Evolutionary conservation across 2,888 invertebrate species (phyloP), one percentile per base, ranked within the genome.

Genomic region (Leucophenga maculata): DNA sequence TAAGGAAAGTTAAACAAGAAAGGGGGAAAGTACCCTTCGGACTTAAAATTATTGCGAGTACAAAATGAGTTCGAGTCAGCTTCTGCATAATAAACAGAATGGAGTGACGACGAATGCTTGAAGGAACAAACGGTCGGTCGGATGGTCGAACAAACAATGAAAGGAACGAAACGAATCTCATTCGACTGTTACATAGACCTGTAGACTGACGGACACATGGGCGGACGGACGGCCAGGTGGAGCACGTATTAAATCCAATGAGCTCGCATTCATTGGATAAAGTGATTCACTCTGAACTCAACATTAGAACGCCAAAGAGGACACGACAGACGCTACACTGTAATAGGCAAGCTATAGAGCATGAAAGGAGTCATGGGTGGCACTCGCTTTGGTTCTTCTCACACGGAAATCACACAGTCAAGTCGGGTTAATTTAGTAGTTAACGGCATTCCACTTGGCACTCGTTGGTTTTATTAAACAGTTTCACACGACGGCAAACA

Each of bases 171-270:
- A 26, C 26, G 26, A 26, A 3, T 26, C 26, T 4, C 26, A 26
- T 26, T 26, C 57, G 26, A 39, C 57, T 31, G 31, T 11, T 39
- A 55, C 20, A 18, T 32, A 55, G 65, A 18, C 26, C 26, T 26
- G n/a, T 26, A 26, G 26, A 65, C n/a, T 13, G 26, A 44, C 26
- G 44, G 62, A 32, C 46, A 55, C 9, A 57, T 69, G 70, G 75
- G 69, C 74, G 70, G 44, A 65, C 26, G 26, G 26, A 26, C 26
- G 26, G 26, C 64, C 65, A 60, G 73, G 52, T 67, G 57, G 70
- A 73, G 73, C 79, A 81, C 79, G 81, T 79, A 79, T 81, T 76
- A 79, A 79, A 78, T 76, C 79, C 78, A 81, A 81, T 79, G 78
- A 79, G 75, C 78, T 79, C 76, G 79, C 81, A 80, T 79, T 78